phyloP scores from a whole-genome alignment of 2,888 invertebrate genomes.

The Polia nebulosa region DNA sequence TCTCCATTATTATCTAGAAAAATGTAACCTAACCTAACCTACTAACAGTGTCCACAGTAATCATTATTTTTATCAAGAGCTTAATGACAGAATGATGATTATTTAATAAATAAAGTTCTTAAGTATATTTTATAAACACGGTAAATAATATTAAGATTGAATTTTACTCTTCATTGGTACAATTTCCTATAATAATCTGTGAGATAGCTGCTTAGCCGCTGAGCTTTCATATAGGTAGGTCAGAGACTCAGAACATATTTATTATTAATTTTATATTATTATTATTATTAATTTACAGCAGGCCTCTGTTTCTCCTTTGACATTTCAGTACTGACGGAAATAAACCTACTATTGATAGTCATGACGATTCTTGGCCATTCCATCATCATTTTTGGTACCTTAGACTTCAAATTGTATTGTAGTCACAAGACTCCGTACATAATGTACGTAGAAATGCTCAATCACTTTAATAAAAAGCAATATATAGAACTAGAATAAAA shows the following conservation, averaged over 20 bases:
- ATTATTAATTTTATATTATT: too few relatives aligned
- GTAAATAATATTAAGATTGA: not conserved
- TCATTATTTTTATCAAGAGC: not conserved
- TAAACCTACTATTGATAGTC: not conserved
- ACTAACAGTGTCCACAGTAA: not conserved
- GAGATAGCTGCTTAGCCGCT: not conserved
- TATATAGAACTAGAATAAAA: not conserved
- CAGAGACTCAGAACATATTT: not conserved
- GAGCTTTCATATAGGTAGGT: not conserved
- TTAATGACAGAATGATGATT: not conserved
- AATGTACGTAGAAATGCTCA: not conserved
- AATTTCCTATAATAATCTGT: not conserved
- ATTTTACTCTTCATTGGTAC: not conserved
- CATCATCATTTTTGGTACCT: not conserved
- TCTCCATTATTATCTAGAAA: not conserved
- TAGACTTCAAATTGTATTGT: not conserved
- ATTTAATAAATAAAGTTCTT: too few relatives aligned
- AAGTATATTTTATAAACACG: not conserved
- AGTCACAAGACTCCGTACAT: too few relatives aligned
- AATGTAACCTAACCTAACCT: too few relatives aligned
- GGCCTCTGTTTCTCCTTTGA: not conserved
- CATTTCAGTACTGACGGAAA: conserved; percentile 24
- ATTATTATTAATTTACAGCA: not conserved
- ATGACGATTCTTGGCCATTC: not conserved
- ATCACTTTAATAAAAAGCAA: too few relatives aligned